phyloP scores from a whole-genome alignment of 92 coral and sea anemone genomes.

The Zoanthus solanderi region DNA sequence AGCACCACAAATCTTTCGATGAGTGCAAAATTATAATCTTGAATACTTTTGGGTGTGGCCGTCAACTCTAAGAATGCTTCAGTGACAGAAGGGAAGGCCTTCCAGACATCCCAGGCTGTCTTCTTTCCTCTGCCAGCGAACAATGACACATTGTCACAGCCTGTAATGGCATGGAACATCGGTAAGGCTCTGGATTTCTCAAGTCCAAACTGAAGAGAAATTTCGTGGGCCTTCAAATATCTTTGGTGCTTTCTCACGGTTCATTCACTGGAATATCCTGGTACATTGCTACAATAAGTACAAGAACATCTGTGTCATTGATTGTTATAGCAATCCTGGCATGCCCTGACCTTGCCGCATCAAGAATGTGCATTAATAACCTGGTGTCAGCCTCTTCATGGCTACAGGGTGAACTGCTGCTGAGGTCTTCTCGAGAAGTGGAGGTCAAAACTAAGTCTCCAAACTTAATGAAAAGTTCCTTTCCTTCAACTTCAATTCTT shows the following conservation, averaged over 20 bases:
- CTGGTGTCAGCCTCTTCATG: background rate
- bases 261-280: constrained; percentile 11
- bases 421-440: background rate
- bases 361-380: too few species aligned
- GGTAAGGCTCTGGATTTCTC: background rate
- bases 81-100: background rate
- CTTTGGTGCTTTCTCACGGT: background rate
- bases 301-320: constrained; percentile 17
- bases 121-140: background rate
- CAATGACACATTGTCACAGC: background rate
- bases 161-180: constrained; percentile 1
- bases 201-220: background rate
- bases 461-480: background rate
- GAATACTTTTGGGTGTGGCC: constrained; percentile 6
- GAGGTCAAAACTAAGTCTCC: background rate
- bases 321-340: background rate
- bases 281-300: background rate
- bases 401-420: background rate
- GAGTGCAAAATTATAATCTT: background rate
- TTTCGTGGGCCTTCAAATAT: background rate
- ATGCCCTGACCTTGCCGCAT: background rate
- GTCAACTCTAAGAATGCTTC: constrained; percentile 1
- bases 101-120: constrained; percentile 14
- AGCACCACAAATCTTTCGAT: background rate
- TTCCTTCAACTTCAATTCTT: background rate